Base-by-base conservation (phyloP, 2,888 invertebrate genomes). In the Tetanocera ferruginea region DNA sequence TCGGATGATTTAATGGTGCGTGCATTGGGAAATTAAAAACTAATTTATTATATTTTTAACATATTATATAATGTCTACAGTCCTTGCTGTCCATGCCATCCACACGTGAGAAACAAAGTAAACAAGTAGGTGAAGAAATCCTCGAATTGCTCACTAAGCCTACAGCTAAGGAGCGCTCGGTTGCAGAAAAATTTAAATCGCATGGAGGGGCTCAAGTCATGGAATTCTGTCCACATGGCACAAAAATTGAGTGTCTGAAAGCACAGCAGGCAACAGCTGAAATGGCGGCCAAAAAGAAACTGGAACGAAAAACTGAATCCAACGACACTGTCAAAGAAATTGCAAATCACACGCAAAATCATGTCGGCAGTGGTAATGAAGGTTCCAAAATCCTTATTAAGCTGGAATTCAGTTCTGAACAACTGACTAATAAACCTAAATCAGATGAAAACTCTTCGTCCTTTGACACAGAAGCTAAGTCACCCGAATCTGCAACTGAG, bases 161-260 rank as follows among this genome's bases (percentile, higher is more conserved):
- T 9, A 98, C 98, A 0, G 98, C 98, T 0, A 98, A 98, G 89
- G 98, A 99, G 90, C 93, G 95, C 84, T 97, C 96, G 0, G 90
- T 98, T n/a, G 97, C 97, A 0, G 98, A 98, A 90, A 94, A 97
- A 84, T 99, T 99, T 89, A 94, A 97, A 85, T 98, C 98, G 19
- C 97, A 98, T 91, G 98, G 98, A 85, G 98, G 96, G 83, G 95
- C 95, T 0, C 95, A 96, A 88, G 95, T 96, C 5, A 96, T 95
- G 94, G 98, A 99, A 89, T 99, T 98, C 90, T 99, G 99, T 89
- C 96, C 97, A 0, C 97, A 97, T 89, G 98, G 98, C 11, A 98
- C 98, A 0, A 94, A 95, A 83, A 93, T 94, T 17, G 98, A 99
- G 86, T 99, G 99, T 86, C 82, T 89, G 0, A 88, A 94, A 79